These are phyloP conservation scores for Oppia nitens DNA, from an alignment of 1,140 invertebrate species.

Conservation along the genomic window DNA sequence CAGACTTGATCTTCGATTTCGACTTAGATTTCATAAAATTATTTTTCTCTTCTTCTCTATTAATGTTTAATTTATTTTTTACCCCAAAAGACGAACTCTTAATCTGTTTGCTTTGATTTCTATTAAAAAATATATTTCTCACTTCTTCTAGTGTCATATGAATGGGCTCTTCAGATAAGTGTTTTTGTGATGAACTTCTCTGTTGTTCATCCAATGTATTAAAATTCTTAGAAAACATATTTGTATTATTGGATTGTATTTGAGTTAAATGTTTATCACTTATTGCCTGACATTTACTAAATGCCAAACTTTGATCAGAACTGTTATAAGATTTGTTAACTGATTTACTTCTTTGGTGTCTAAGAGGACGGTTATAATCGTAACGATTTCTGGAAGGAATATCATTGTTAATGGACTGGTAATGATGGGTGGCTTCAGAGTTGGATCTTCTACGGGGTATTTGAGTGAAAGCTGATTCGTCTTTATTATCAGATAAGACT, in stretches of 20 bases:
- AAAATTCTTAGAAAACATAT: constrained; percentile 4
- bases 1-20: not conserved
- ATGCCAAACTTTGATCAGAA: not conserved
- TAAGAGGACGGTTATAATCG: not conserved
- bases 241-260: constrained; percentile 8
- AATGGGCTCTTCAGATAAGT: constrained; percentile 48
- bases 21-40: not conserved
- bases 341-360: not conserved
- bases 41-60: not conserved
- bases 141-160: constrained; percentile 73
- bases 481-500: constrained; percentile 17
- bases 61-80: not conserved
- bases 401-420: constrained; percentile 16
- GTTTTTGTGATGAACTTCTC: constrained; percentile 3
- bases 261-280: constrained; percentile 15
- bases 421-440: constrained; percentile 17
- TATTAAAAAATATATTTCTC: constrained; percentile 28
- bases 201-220: constrained; percentile 9
- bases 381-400: not conserved
- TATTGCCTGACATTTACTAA: constrained; percentile 6
- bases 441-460: constrained; percentile 18
- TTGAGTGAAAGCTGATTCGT: constrained; percentile 18
- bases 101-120: not conserved
- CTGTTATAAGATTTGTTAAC: constrained; percentile 9
- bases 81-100: not conserved